phyloP scores from a whole-genome alignment of 2,113 vertebrate genomes.

The Toxostoma redivivum region DNA sequence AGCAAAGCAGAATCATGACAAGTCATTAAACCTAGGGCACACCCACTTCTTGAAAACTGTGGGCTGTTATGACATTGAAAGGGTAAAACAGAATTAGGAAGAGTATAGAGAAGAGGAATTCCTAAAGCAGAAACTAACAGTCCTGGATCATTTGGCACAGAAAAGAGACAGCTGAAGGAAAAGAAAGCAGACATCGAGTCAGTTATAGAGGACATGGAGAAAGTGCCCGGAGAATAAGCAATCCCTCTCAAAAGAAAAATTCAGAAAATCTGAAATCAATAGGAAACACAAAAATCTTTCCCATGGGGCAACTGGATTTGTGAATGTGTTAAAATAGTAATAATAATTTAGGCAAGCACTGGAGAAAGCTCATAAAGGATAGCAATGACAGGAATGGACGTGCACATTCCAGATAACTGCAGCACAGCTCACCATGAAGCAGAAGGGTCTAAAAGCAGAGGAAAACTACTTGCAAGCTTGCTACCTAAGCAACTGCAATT shows the following conservation, averaged over 20 bases:
- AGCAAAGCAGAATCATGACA: conserved; percentile 22
- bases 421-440: not conserved
- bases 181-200: not conserved
- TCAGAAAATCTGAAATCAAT: not conserved
- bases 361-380: not conserved
- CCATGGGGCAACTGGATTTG: not conserved
- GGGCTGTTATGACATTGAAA: not conserved
- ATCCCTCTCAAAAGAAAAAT: not conserved
- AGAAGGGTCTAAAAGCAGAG: not conserved
- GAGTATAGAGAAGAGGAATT: not conserved
- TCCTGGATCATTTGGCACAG: not conserved
- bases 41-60: conserved; percentile 8
- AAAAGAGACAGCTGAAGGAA: not conserved
- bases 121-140: not conserved
- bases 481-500: not conserved
- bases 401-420: not conserved
- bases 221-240: not conserved
- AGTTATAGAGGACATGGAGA: rapidly evolving
- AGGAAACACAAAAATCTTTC: not conserved
- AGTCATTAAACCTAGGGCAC: not conserved
- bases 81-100: not conserved
- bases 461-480: not conserved
- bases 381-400: not conserved
- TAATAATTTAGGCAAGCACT: not conserved
- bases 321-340: not conserved